Conservation (phyloP, 2,797 vertebrate species). For the Hirundo rustica region DNA sequence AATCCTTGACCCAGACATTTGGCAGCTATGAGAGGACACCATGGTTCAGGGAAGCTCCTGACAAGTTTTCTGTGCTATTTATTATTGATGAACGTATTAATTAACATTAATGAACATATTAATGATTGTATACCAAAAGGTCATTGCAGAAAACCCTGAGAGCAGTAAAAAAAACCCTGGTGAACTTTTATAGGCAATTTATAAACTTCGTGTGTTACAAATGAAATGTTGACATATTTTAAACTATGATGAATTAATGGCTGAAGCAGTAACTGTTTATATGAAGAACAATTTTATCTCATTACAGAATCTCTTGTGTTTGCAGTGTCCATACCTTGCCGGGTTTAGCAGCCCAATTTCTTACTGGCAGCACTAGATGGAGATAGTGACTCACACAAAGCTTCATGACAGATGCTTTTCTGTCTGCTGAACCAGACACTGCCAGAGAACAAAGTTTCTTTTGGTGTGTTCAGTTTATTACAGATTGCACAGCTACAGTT, state of each 20-base stretch:
- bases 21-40: not conserved
- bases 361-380: constrained; percentile 74
- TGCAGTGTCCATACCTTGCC: not conserved
- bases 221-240: constrained; percentile 16
- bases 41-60: constrained; percentile 5
- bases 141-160: constrained; percentile 8
- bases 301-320: not conserved
- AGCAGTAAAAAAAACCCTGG: too few species aligned
- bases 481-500: not conserved
- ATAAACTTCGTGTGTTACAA: not conserved
- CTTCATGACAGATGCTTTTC: not conserved
- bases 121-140: not conserved
- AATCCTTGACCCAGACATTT: not conserved
- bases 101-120: constrained; percentile 24
- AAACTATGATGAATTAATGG: not conserved
- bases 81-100: constrained; percentile 24
- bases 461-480: not conserved
- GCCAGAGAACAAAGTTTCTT: not conserved
- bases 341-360: not conserved
- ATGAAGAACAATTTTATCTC: not conserved
- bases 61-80: constrained; percentile 20
- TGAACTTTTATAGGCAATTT: constrained; percentile 39
- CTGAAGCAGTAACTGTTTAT: not conserved
- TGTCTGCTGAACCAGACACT: not conserved
- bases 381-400: constrained; percentile 67